Evolutionary conservation across 64 coral and sea anemone genomes (phyloP).

Genomic region (Platygyra sinensis): DNA sequence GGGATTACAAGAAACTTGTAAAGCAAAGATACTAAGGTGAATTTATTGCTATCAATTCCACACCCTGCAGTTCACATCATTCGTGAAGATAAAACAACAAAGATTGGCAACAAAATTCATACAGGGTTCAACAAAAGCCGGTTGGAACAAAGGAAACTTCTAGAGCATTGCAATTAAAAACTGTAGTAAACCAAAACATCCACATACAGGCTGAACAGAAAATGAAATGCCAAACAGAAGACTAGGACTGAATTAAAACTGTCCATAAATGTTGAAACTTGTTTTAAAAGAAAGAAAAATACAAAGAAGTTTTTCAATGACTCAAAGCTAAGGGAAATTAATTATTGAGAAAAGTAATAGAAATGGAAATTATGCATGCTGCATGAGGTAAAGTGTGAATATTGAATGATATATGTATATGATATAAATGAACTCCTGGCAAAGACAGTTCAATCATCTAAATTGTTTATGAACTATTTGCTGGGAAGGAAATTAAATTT

Average conservation of each 20-base stretch:
- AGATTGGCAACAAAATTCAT: neutral
- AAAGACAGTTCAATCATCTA: neutral
- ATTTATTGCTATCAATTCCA: neutral
- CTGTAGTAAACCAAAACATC: neutral
- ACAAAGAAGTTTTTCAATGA: neutral
- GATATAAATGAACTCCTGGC: neutral
- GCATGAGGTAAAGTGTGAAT: neutral
- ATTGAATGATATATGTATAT: neutral
- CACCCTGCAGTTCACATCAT: no score
- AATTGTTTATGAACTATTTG: neutral
- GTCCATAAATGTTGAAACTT: neutral
- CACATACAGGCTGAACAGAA: neutral
- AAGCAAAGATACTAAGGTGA: neutral
- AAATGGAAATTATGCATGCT: constrained; percentile 7
- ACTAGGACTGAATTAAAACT: neutral
- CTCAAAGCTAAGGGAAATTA: neutral
- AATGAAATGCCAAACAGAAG: neutral
- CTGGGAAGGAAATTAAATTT: neutral
- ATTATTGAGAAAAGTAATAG: neutral
- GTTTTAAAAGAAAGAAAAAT: neutral
- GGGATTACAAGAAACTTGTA: neutral
- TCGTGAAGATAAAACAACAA: neutral
- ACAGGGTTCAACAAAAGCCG: neutral
- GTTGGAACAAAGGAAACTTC: neutral
- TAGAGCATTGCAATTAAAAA: neutral